Percentiles rank a stretch among this genome's conserved stretches.
These are phyloP conservation scores for Malurus cyaneus DNA, from an alignment of 2,113 vertebrate species.

Conservation along the genomic window DNA sequence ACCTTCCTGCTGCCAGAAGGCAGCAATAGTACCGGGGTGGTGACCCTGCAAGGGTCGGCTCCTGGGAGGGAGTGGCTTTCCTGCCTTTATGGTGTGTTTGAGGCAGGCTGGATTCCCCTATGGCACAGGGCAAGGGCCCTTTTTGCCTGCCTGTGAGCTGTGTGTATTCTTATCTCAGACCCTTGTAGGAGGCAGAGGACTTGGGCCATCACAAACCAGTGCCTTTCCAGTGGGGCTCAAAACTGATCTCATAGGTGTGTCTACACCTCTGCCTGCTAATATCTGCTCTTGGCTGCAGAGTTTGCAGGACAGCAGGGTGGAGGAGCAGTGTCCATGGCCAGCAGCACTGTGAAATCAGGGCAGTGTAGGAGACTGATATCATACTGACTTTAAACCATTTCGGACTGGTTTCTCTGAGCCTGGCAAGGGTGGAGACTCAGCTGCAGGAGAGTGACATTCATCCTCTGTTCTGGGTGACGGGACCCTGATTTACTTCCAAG, in stretches of 20 bases:
- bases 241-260: accelerated
- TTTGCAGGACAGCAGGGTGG: not conserved
- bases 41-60: not conserved
- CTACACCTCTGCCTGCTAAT: not conserved
- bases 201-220: not conserved
- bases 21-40: not conserved
- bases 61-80: not conserved
- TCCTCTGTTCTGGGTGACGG: not conserved
- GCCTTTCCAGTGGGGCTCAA: not conserved
- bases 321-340: not conserved
- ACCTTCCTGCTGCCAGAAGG: not conserved
- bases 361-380: not conserved
- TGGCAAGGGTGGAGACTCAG: not conserved
- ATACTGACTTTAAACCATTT: not conserved
- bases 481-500: not conserved
- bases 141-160: not conserved
- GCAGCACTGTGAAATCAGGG: not conserved
- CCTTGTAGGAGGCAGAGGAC: not conserved
- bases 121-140: not conserved
- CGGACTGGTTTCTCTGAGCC: not conserved
- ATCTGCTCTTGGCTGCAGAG: not conserved
- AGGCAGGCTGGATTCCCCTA: not conserved
- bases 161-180: not conserved
- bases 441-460: not conserved
- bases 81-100: not conserved